Percentiles rank a stretch among this genome's conserved stretches.
phyloP scores from a whole-genome alignment of 2,888 invertebrate species.

The Phengaris arion region DNA sequence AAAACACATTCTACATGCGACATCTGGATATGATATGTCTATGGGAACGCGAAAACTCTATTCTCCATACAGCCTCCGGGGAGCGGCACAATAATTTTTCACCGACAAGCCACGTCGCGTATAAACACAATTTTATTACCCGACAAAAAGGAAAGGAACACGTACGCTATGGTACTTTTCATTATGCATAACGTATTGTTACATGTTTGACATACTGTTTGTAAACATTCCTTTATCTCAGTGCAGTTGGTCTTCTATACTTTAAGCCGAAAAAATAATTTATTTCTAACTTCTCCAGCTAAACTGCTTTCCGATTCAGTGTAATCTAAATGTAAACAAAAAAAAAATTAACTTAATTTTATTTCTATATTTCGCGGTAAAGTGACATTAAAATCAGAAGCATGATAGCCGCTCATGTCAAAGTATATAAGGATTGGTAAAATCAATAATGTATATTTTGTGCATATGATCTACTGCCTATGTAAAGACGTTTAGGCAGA shows the following conservation, averaged over 20 bases:
- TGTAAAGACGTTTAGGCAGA: too few relatives aligned
- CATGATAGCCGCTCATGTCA: too few relatives aligned
- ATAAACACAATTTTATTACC: slow-evolving; percentile 24
- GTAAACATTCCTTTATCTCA: not conserved
- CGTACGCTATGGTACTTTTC: slow-evolving; percentile 4
- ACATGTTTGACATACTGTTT: not conserved
- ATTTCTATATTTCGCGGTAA: too few relatives aligned
- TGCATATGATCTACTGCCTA: too few relatives aligned
- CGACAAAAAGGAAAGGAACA: not conserved
- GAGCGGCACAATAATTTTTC: slow-evolving; percentile 12
- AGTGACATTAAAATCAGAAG: too few relatives aligned
- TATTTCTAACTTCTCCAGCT: too few relatives aligned
- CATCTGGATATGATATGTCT: not conserved
- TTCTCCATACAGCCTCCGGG: not conserved
- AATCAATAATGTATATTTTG: too few relatives aligned
- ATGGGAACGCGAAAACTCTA: slow-evolving; percentile 2
- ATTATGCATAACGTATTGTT: not conserved
- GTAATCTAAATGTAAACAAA: too few relatives aligned
- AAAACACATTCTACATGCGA: not conserved
- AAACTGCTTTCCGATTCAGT: too few relatives aligned
- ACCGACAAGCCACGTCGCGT: slow-evolving; percentile 9
- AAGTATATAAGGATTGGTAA: too few relatives aligned
- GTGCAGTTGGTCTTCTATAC: not conserved
- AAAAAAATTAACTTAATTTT: too few relatives aligned
- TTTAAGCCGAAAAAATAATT: too few relatives aligned